Base-by-base conservation (phyloP, 53 echinoderm and acorn worm species). In the Henricia sp. region DNA sequence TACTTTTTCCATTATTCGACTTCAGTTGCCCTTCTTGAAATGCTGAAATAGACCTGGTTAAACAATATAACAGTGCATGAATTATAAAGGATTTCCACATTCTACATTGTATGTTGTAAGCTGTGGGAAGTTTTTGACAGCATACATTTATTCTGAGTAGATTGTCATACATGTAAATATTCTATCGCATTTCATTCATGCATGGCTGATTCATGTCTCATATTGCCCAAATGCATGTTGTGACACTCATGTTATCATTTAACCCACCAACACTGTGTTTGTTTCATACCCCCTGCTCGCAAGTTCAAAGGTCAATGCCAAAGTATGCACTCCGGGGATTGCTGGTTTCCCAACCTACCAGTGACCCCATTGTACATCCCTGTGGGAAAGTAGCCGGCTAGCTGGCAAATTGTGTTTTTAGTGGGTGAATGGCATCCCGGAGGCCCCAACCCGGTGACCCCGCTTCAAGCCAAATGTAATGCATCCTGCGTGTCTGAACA, bases 371-470 rank as follows among this genome's bases (percentile, higher is more conserved):
- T 80, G 80, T 80, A 48, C 63, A 80, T 80, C 80, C 76, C 80
- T 80, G 80, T 80, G 80, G 80, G 80, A 80, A 80, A 80, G 80
- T 34, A 25, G 30, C 21, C 41, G 64, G 80, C 80, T 80, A 44
- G 43, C 64, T 80, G 44, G 80, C 80, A 80, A 76, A 80, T 80
- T 80, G 63, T 80, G 23, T 60, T 63, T 80, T 64, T 58, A 64
- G 80, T 63, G 80, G 80, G 63, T 80, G 80, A 80, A 80, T 80
- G 64, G 80, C 80, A 80, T 80, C 65, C 76, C 64, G 64, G 26
- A 29, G 80, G 80, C 80, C 80, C 44, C 64, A 80, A 80, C 80
- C 64, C 33, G 34, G 8, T 30, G 80, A 80, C 80, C 64, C 48
- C 50, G 63, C 80, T 35, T 63, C 63, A 63, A 62, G 80, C 64